Evolutionary conservation across 53 echinoderm and acorn worm genomes (phyloP), one percentile per base, ranked within the genome.

Genomic region (Hippasteria phrygiana): DNA sequence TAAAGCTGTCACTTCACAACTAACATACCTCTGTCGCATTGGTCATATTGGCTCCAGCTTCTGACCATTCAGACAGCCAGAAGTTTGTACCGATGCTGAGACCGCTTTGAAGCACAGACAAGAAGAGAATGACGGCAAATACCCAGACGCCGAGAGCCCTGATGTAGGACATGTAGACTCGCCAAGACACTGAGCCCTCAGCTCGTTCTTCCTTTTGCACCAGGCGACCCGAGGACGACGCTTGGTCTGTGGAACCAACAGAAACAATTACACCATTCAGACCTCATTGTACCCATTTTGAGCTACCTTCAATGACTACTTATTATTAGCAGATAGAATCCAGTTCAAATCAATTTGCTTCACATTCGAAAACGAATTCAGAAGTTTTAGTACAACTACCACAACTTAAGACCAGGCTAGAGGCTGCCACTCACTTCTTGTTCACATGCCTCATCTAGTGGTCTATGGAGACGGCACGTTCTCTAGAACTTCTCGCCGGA

Each of bases 61-160:
- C 87, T 2, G 97, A 95, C 97, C 97, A 96, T 5, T 80, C 95
- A 7, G 97, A 93, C 17, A 96, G 90, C 95, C 95, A 95, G 88
- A 92, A 95, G 76, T 95, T 93, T 14, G 90, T 93, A n/a, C 78
- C 93, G 42, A 88, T 72, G 39, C 46, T 84, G 65, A 83, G 47
- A 1, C 46, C 93, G 40, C 80, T 91, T 39, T 92, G 79, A 28
- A 74, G 73, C 9, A 93, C n/a, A 1, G 43, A 67, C 5, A 89
- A 33, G 36, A 74, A 17, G 14, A 88, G 17, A 33, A 92, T 83
- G 18, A 93, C 26, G 13, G 50, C 38, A 35, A 74, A 70, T n/a
- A 78, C 3, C 17, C 37, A 48, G 55, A 73, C 43, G 9, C 95
- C 91, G 9, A 95, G 45, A 22, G 93, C 81, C 37, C 84, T 81